Percentiles rank a stretch among this genome's conserved stretches.
These are phyloP conservation scores for Apodemia hepburni DNA, from an alignment of 2,888 invertebrate genomes.

Conservation along the genomic window DNA sequence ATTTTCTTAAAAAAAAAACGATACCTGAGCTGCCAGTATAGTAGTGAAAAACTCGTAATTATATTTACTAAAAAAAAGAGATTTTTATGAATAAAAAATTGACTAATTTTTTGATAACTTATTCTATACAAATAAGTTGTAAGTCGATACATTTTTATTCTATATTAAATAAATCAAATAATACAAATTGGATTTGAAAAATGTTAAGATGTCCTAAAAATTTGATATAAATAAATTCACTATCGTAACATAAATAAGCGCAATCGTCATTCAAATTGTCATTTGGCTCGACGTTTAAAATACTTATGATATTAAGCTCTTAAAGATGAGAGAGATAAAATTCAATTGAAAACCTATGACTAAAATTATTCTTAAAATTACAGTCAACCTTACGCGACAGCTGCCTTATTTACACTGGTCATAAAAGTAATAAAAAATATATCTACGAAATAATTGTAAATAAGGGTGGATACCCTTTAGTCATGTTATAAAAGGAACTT, in stretches of 20 bases:
- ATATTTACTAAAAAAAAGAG: no score
- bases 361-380: constrained; percentile 5
- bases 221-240: no score
- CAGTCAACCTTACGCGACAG: constrained; percentile 7
- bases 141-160: no score
- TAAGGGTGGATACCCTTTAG: not conserved
- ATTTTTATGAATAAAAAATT: no score
- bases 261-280: constrained; percentile 3
- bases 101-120: no score
- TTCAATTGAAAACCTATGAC: constrained; percentile 5
- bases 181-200: no score
- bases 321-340: not conserved
- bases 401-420: constrained; percentile 4
- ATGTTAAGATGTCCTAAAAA: no score
- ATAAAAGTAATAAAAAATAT: not conserved
- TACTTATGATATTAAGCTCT: constrained; percentile 9
- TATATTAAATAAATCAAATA: no score
- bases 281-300: constrained; percentile 3
- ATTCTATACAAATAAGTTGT: no score
- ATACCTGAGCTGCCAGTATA: no score
- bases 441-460: not conserved
- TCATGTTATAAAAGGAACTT: not conserved
- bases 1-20: no score
- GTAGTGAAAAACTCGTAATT: no score
- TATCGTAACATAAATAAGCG: not conserved